phyloP scores from a whole-genome alignment of 30 jellyfish, hydroid and myxozoan species.

The Aurelia aurita region DNA sequence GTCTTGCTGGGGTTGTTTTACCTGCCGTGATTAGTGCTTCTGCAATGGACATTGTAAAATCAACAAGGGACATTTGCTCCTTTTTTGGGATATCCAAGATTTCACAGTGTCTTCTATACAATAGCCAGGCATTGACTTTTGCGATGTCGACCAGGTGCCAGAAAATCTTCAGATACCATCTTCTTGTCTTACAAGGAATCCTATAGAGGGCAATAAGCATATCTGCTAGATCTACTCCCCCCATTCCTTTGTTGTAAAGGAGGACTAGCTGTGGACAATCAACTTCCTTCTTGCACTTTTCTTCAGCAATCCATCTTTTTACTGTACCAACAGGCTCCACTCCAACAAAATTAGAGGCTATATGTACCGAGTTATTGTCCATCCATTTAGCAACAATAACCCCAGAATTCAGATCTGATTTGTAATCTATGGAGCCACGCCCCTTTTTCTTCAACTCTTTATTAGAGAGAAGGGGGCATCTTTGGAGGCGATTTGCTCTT shows the following conservation, averaged over 20 bases:
- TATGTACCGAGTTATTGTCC: conserved; percentile 62
- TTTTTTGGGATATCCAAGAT: conserved; percentile 19
- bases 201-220: conserved; percentile 75
- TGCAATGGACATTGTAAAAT: conserved; percentile 19
- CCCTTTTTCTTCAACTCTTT: conserved; percentile 65
- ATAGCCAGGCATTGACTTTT: no score
- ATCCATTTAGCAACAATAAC: conserved; percentile 69
- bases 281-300: conserved; percentile 5
- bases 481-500: conserved; percentile 56
- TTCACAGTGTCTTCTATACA: conserved; percentile 67
- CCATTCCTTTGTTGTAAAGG: conserved; percentile 67
- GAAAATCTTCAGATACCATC: conserved; percentile 72
- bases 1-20: conserved; percentile 34
- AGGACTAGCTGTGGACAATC: conserved; percentile 29
- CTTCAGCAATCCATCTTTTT: conserved; percentile 47
- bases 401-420: conserved; percentile 66
- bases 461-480: conserved; percentile 65
- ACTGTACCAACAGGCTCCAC: conserved; percentile 69
- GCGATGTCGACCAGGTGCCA: no score
- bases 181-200: conserved; percentile 33
- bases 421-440: conserved; percentile 63
- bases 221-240: conserved; percentile 84
- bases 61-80: background rate
- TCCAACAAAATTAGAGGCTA: conserved; percentile 73
- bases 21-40: conserved; percentile 27